Base-by-base conservation (phyloP, 2,113 vertebrate species). In the Coryphaenoides rupestris region DNA sequence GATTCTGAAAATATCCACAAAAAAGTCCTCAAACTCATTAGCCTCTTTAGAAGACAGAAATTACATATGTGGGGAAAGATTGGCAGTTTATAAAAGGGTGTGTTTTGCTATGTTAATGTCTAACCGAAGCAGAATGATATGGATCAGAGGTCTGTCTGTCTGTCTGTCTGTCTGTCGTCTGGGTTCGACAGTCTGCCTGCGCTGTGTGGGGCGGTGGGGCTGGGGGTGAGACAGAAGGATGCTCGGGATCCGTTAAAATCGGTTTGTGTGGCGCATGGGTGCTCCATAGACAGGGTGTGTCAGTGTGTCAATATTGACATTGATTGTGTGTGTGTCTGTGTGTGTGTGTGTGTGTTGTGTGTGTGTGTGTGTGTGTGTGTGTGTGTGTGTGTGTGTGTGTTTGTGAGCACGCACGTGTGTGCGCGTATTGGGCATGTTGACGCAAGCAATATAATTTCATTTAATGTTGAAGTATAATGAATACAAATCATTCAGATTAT, bases 171-270 rank as follows among this genome's bases (percentile, higher is more conserved):
- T n/a, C n/a, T n/a, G n/a, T n/a, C n/a, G 47, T 12, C 5, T 4
- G 63, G 45, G 63, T 57, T 28, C 23, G 63, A 33, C 28, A 56
- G 63, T 23, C 28, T 56, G 26, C 47, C 16, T 1, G 1, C 1
- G 4, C 14, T 49, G 47, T 49, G 14, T 15, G 47, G 47, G 47
- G 12, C 21, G 22, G 22, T 21, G 55, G 33, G 62, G 69, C 72
- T 70, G 73, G 69, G 52, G 49, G 46, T 58, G 19, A 24, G 63
- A 58, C 60, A 59, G 13, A 56, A 9, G 21, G 58, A 58, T 55
- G 52, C 40, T 33, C 9, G 17, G 53, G 22, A 50, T 58, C 13
- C 47, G 28, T 63, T 49, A 28, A 66, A 76, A 55, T 65, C 61
- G 59, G 28, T 33, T 5, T n/a, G n/a, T 33, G 28, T 33, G 28